Percentiles rank a stretch among this genome's conserved stretches.
Conservation (phyloP, 2,113 vertebrate species). For the Clarias batrachus region DNA sequence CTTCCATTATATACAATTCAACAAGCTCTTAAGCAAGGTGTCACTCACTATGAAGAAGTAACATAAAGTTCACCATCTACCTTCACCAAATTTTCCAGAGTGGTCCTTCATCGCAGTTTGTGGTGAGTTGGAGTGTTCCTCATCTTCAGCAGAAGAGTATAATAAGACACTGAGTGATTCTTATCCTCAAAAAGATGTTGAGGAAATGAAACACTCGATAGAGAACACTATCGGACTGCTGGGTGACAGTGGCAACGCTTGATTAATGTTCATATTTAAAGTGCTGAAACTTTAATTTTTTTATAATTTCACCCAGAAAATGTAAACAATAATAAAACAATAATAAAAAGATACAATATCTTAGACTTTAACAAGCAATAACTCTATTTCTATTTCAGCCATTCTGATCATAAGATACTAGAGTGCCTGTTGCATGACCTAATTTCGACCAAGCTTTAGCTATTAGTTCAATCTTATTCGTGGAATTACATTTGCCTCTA, state of each 20-base stretch:
- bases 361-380: no score
- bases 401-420: no score
- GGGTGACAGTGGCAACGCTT: background rate
- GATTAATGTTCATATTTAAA: background rate
- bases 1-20: background rate
- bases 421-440: no score
- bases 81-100: background rate
- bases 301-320: no score
- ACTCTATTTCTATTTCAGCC: no score
- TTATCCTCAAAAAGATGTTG: background rate
- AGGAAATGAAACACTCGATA: background rate
- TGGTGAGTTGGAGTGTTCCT: background rate
- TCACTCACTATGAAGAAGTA: background rate
- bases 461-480: no score
- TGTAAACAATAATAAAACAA: no score
- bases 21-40: background rate
- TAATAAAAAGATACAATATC: no score
- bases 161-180: background rate
- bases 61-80: background rate
- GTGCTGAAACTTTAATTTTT: no score
- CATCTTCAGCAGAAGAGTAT: background rate
- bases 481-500: no score
- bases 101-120: background rate
- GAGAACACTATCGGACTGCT: background rate
- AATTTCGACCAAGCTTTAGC: no score